Percentiles rank a stretch among this genome's conserved stretches.
These are phyloP conservation scores for Luperina nickerlii DNA, from an alignment of 2,888 invertebrate species.

Conservation along the genomic window DNA sequence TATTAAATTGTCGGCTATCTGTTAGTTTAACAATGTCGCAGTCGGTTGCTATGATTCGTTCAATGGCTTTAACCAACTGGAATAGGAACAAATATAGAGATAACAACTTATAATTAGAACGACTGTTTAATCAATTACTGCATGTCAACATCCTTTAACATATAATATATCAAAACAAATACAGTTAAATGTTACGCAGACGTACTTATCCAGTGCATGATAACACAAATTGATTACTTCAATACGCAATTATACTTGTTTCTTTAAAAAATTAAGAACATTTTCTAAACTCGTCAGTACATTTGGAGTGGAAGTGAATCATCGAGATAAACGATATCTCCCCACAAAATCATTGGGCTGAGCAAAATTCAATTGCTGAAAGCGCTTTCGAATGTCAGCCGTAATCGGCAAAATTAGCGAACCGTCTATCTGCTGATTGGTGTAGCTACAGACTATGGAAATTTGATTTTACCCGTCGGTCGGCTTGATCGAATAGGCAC, in stretches of 20 bases:
- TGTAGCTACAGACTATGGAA: slow-evolving; percentile 14
- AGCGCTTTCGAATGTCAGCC: slow-evolving; percentile 50
- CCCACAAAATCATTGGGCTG: slow-evolving; percentile 19
- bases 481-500: neutral
- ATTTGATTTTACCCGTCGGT: slow-evolving; percentile 30
- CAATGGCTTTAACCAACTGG: slow-evolving; percentile 34
- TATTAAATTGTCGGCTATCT: neutral
- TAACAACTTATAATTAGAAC: slow-evolving; percentile 57
- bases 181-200: slow-evolving; percentile 32
- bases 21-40: neutral
- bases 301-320: slow-evolving; percentile 25
- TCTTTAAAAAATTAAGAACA: neutral
- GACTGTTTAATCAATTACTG: slow-evolving; percentile 47
- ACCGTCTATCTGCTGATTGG: slow-evolving; percentile 21
- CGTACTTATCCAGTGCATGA: slow-evolving; percentile 19
- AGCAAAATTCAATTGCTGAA: slow-evolving; percentile 37
- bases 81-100: slow-evolving; percentile 52
- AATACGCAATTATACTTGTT: neutral
- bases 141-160: slow-evolving; percentile 50
- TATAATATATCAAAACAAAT: slow-evolving; percentile 44
- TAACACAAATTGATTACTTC: slow-evolving; percentile 27
- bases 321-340: slow-evolving; percentile 36
- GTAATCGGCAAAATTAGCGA: slow-evolving; percentile 37
- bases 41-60: slow-evolving; percentile 28
- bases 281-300: slow-evolving; percentile 2